phyloP scores from a whole-genome alignment of 2,113 vertebrate genomes.

The Grammomys dolichurus region DNA sequence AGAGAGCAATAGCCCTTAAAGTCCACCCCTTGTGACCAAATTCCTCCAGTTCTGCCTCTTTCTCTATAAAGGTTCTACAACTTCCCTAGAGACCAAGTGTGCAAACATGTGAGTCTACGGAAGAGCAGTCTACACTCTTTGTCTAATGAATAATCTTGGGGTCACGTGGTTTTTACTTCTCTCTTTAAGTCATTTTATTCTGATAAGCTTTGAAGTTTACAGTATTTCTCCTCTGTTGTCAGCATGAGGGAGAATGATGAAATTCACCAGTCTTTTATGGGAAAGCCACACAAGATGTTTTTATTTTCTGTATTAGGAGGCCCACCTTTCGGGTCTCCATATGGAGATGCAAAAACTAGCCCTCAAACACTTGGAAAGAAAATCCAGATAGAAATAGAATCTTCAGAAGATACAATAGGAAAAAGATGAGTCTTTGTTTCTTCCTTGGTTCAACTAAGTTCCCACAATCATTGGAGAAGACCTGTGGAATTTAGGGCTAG shows the following conservation, averaged over 20 bases:
- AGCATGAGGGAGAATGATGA: constrained; percentile 19
- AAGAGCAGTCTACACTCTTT: neutral
- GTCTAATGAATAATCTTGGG: neutral
- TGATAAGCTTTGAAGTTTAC: constrained; percentile 68
- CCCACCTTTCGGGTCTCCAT: neutral
- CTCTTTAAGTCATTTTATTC: constrained; percentile 62
- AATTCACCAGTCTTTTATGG: constrained; percentile 67
- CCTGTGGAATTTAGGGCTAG: neutral
- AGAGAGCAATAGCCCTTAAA: neutral
- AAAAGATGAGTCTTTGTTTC: neutral
- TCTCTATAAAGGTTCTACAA: neutral
- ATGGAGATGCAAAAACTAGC: neutral
- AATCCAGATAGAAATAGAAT: constrained; percentile 9
- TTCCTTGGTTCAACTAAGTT: constrained; percentile 7
- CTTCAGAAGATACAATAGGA: neutral
- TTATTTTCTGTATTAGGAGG: constrained; percentile 58
- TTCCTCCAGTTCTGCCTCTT: neutral
- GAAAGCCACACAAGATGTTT: neutral
- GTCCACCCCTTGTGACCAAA: no score
- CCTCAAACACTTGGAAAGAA: neutral
- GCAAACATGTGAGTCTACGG: neutral
- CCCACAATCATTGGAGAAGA: neutral
- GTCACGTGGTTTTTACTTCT: constrained; percentile 33
- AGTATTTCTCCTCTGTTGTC: constrained; percentile 66
- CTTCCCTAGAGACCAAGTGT: neutral